Percentiles rank a stretch among this genome's conserved stretches.
Conservation (phyloP, 2,797 vertebrate species). For the Coccyzus lansbergi region DNA sequence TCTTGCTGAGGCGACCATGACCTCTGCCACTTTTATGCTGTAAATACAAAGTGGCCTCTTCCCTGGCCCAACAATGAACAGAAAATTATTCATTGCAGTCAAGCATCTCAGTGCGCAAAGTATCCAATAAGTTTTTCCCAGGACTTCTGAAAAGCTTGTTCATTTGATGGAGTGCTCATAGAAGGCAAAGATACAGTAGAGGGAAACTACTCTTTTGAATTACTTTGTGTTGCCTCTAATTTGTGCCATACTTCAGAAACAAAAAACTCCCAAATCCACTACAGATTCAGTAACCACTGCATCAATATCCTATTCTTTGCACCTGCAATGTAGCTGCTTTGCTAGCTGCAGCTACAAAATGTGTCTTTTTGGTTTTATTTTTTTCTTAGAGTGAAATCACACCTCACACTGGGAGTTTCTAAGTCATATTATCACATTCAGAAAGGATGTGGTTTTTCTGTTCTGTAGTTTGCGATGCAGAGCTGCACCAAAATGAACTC, state of each 20-base stretch:
- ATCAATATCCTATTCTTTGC: not conserved
- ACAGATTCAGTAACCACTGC: not conserved
- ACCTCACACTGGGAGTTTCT: not conserved
- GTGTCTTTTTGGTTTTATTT: not conserved
- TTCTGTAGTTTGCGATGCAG: not conserved
- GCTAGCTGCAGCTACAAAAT: not conserved
- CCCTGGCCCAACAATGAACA: conserved; percentile 4
- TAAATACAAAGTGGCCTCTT: not conserved
- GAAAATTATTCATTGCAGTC: conserved; percentile 56
- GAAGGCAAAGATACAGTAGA: not conserved
- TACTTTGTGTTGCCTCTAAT: not conserved
- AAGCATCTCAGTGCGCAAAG: conserved; percentile 41
- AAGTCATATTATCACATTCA: not conserved
- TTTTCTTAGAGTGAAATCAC: not conserved
- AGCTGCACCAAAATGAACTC: not conserved
- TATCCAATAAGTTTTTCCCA: conserved; percentile 53
- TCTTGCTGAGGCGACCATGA: not conserved
- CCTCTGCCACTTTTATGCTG: conserved; percentile 4
- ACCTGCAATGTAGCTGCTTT: not conserved
- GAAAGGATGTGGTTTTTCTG: conserved; percentile 36
- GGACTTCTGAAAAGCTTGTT: conserved; percentile 49
- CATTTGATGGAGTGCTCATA: not conserved
- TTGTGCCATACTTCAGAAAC: not conserved
- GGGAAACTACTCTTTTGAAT: not conserved
- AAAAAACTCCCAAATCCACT: not conserved